Evolutionary conservation across 2,113 vertebrate species (phyloP).

Genomic region (Cynocephalus volans): DNA sequence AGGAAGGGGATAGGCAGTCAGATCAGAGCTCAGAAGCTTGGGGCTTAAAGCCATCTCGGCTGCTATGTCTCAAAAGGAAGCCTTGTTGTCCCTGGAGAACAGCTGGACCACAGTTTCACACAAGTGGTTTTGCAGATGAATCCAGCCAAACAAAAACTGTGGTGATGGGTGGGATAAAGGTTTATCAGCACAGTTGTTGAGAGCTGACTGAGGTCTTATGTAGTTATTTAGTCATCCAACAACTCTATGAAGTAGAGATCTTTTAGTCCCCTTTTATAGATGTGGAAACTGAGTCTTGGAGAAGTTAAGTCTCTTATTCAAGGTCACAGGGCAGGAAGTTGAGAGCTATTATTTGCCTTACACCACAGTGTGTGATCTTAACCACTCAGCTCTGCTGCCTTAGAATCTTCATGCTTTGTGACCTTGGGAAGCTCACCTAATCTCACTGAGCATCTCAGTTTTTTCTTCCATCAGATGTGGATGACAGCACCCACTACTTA

Average conservation of each 20-base stretch:
- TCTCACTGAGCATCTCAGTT: neutral
- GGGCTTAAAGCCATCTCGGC: neutral
- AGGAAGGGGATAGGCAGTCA: neutral
- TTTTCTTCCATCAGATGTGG: neutral
- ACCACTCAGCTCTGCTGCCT: neutral
- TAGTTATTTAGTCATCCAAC: neutral
- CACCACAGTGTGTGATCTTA: neutral
- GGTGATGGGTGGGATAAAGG: neutral
- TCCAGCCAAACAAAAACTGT: neutral
- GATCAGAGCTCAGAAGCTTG: neutral
- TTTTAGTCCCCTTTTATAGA: neutral
- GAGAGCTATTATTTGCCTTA: neutral
- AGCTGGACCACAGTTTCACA: neutral
- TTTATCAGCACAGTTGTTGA: neutral
- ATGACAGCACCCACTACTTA: neutral
- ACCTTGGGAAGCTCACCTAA: neutral
- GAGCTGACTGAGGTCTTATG: neutral
- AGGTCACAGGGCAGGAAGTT: neutral
- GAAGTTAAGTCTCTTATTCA: neutral
- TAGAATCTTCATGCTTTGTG: neutral
- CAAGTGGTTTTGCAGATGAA: neutral
- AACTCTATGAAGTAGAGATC: neutral
- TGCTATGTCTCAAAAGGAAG: neutral
- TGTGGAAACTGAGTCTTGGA: conserved; percentile 4
- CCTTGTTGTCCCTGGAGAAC: neutral